Percentiles rank a stretch among this genome's conserved stretches.
phyloP scores from a whole-genome alignment of 2,797 vertebrate genomes.

The Poecilia gillii region DNA sequence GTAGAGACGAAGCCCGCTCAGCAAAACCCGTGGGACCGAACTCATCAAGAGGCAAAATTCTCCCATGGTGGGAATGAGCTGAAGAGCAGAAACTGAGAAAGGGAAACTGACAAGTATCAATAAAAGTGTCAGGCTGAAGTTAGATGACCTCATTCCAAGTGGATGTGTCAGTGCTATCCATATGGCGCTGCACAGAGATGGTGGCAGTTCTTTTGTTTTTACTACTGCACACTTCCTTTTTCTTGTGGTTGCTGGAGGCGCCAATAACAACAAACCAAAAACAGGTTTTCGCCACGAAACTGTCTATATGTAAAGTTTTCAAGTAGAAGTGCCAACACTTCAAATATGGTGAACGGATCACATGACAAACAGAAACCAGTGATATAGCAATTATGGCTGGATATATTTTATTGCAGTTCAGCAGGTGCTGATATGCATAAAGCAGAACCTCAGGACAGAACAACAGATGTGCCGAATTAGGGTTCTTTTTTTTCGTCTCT shows the following conservation, averaged over 20 bases:
- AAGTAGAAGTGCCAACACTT: neutral
- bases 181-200: neutral
- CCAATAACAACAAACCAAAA: neutral
- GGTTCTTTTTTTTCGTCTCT: neutral
- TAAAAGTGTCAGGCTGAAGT: slow-evolving; percentile 30
- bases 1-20: slow-evolving; percentile 11
- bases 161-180: slow-evolving; percentile 18
- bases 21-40: slow-evolving; percentile 25
- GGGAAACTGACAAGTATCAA: slow-evolving; percentile 24
- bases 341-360: neutral
- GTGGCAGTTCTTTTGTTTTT: neutral
- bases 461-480: neutral
- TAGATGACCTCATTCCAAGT: slow-evolving; percentile 20
- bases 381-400: neutral
- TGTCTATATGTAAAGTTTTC: neutral
- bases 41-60: slow-evolving; percentile 37
- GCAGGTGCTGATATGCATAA: neutral
- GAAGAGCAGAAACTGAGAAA: slow-evolving; percentile 8
- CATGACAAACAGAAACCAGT: neutral
- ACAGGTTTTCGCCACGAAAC: neutral
- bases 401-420: neutral
- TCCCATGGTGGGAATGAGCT: slow-evolving; percentile 31
- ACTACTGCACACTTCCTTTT: neutral
- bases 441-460: neutral
- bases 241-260: neutral